A percentile compares a stretch with the other conserved stretches of the same genome.
Conservation (phyloP, 64 coral and sea anemone genomes). For the Porites lutea region DNA sequence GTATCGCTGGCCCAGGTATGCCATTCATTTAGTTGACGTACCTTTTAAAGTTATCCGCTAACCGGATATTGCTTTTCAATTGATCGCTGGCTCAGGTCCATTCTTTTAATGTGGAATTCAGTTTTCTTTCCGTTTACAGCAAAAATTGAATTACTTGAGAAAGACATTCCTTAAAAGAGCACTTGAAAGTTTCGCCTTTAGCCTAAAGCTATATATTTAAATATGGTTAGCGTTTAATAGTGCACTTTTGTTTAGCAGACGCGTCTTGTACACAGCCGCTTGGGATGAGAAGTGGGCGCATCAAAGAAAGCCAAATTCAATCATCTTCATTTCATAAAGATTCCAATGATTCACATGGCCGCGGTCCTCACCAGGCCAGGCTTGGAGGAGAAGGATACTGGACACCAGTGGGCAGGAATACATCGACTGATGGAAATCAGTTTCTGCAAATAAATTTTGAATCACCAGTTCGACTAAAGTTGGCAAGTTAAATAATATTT, state of each 20-base stretch:
- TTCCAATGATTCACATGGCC: background rate
- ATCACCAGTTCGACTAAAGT: background rate
- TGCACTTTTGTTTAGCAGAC: background rate
- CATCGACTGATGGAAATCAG: constrained; percentile 12
- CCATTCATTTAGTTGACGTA: too few species aligned
- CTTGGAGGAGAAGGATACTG: background rate
- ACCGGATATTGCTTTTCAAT: too few species aligned
- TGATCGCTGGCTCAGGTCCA: too few species aligned
- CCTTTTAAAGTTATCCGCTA: too few species aligned
- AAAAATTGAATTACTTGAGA: too few species aligned
- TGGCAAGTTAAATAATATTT: background rate
- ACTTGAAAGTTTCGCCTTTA: too few species aligned
- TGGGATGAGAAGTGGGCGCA: background rate
- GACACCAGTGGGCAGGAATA: background rate
- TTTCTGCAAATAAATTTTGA: constrained; percentile 1
- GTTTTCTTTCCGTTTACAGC: too few species aligned
- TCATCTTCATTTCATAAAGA: constrained; percentile 1
- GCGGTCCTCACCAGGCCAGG: constrained; percentile 1
- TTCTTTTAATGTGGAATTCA: too few species aligned
- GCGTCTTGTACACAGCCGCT: background rate
- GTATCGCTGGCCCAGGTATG: too few species aligned
- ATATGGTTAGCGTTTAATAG: too few species aligned
- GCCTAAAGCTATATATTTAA: too few species aligned
- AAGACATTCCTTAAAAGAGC: too few species aligned
- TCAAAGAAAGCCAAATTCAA: constrained; percentile 1